Base-by-base conservation (phyloP, 2,113 vertebrate species). In the Papio anubis region DNA sequence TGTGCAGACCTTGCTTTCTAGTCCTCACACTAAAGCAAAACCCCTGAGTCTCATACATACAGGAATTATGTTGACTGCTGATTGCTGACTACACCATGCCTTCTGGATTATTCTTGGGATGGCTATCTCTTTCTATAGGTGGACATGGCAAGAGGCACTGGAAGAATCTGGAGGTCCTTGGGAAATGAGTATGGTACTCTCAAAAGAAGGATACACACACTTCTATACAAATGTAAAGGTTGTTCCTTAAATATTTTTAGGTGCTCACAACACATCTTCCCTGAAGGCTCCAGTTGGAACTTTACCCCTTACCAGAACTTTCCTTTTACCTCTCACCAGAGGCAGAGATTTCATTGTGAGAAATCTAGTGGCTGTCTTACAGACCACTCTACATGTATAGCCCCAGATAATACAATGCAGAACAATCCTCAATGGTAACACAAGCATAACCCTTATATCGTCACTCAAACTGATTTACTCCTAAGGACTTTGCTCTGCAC, bases 381-480 rank as follows among this genome's bases (percentile, higher is more conserved):
- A 97, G 21, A 85, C 57, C 64, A 88, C 80, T 97, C 92, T 89
- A 52, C 43, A 68, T 52, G 75, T 72, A 88, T 0, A 43, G 85
- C 52, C 93, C 70, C 86, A 92, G 59, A 88, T 92, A 87, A 93
- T 64, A 38, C 59, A 66, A 55, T 2, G 13, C 32, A 8, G 72
- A 97, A 83, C 66, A 96, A 83, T 50, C 75, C 87, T 89, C 94
- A 38, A 2, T 12, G 38, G 83, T 75, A 79, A 75, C 73, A 14
- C 89, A 89, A 82, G 40, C 79, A 61, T 59, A 89, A 83, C 68
- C 79, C 94, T 92, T 61, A 70, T 21, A 52, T 96, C 87, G n/a
- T 82, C 55, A 38, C 40, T 96, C 87, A 97, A 87, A 40, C 75
- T 55, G 61, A 94, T 72, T 89, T 93, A 52, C 55, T 96, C 88